phyloP scores from a whole-genome alignment of 2,888 invertebrate genomes.

The Plemyria rubiginata region DNA sequence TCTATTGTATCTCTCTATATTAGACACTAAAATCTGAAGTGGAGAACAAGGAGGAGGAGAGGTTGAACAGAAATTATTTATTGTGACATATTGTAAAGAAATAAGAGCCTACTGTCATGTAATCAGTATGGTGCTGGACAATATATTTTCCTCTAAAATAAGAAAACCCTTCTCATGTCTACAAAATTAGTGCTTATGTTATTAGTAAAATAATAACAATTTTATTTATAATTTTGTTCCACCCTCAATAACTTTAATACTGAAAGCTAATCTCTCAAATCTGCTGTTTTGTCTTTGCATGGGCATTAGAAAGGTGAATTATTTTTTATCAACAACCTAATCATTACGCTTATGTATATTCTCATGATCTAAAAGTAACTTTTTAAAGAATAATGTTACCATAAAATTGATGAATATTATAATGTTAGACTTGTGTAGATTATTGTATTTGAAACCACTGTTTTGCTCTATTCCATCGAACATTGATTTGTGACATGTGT shows the following conservation, averaged over 20 bases:
- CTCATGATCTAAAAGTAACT: slow-evolving; percentile 28
- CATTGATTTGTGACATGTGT: slow-evolving; percentile 77
- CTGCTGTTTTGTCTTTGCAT: slow-evolving; percentile 10
- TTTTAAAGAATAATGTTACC: slow-evolving; percentile 31
- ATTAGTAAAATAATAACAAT: slow-evolving; percentile 66
- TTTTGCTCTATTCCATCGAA: slow-evolving; percentile 61
- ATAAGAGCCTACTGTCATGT: slow-evolving; percentile 53
- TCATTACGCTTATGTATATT: slow-evolving; percentile 27
- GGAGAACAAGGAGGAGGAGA: slow-evolving; percentile 5
- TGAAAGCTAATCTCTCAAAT: slow-evolving; percentile 3
- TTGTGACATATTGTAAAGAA: slow-evolving; percentile 44
- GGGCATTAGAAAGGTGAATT: slow-evolving; percentile 17
- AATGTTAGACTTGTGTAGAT: slow-evolving; percentile 44
- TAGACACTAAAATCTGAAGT: slow-evolving; percentile 74
- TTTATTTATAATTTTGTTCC: slow-evolving; percentile 68
- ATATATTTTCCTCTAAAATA: slow-evolving; percentile 46
- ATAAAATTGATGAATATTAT: slow-evolving; percentile 35
- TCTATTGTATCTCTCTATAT: slow-evolving; percentile 80
- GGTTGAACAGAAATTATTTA: slow-evolving; percentile 55
- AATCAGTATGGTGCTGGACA: slow-evolving; percentile 61
- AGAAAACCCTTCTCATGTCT: slow-evolving; percentile 57
- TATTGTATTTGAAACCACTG: slow-evolving; percentile 49
- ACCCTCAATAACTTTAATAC: slow-evolving; percentile 46
- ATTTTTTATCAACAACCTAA: slow-evolving; percentile 17
- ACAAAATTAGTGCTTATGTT: slow-evolving; percentile 68